Evolutionary conservation across 2,113 vertebrate genomes (phyloP).

Genomic region (Pardalotus punctatus): DNA sequence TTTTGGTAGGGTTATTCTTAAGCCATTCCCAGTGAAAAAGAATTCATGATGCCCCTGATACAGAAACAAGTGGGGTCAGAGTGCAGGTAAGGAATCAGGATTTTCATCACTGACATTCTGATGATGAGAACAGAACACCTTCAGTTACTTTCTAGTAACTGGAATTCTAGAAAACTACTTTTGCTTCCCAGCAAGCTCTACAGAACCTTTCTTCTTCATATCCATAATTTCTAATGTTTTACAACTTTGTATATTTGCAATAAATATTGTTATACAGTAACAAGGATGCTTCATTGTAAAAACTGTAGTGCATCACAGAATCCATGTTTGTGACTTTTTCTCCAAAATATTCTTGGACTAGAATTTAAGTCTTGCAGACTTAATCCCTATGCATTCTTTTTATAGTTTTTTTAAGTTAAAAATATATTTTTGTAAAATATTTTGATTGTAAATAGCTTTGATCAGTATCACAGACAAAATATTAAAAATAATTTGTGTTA

Average conservation of each 20-base stretch:
- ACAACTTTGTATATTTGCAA: neutral
- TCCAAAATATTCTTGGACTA: neutral
- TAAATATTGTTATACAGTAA: neutral
- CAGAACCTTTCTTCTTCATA: neutral
- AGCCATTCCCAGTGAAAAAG: neutral
- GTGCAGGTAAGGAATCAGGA: neutral
- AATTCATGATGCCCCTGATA: accelerated
- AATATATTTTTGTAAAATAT: constrained; percentile 37
- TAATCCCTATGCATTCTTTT: neutral
- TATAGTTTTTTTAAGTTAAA: neutral
- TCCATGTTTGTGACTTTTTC: neutral
- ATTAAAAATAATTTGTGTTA: neutral
- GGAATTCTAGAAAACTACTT: neutral
- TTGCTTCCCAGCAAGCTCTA: neutral
- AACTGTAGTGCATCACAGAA: neutral
- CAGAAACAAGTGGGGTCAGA: neutral
- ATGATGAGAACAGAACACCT: neutral
- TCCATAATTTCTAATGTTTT: neutral
- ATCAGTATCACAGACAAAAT: neutral
- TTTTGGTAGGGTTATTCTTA: neutral
- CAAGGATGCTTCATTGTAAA: neutral
- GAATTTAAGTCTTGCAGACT: neutral
- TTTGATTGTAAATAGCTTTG: constrained; percentile 17
- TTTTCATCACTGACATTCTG: neutral
- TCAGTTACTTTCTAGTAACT: neutral